Conservation (phyloP, 2,113 vertebrate genomes). For the Hydrolagus affinis region DNA sequence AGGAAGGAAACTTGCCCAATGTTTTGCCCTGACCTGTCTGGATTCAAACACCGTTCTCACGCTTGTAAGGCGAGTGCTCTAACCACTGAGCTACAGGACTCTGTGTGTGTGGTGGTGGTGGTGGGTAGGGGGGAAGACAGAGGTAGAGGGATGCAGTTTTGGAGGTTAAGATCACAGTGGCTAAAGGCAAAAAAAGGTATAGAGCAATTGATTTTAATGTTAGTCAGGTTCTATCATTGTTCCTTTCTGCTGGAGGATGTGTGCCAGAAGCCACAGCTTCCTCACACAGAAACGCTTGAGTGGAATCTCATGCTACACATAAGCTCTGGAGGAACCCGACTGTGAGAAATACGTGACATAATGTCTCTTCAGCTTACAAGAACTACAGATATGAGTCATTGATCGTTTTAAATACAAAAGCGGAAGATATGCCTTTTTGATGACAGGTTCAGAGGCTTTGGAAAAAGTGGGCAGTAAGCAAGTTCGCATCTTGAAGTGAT, state of each 20-base stretch:
- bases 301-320: not conserved
- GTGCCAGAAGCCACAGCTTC: constrained; percentile 11
- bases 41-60: too few relatives aligned
- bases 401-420: constrained; percentile 51
- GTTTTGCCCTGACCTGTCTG: too few relatives aligned
- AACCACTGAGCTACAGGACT: too few relatives aligned
- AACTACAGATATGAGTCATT: constrained; percentile 53
- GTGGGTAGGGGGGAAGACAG: too few relatives aligned
- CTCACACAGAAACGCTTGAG: not conserved
- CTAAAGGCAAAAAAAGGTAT: too few relatives aligned
- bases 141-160: too few relatives aligned
- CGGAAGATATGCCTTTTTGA: constrained; percentile 38
- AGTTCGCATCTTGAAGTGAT: not conserved
- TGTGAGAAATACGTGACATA: constrained; percentile 52
- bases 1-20: too few relatives aligned
- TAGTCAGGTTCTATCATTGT: not conserved
- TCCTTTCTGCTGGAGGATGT: not conserved
- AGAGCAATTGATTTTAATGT: too few relatives aligned
- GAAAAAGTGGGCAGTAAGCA: not conserved
- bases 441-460: not conserved
- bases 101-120: too few relatives aligned
- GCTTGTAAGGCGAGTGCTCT: too few relatives aligned
- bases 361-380: constrained; percentile 48
- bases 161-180: too few relatives aligned
- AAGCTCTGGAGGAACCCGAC: constrained; percentile 35